A percentile compares a stretch with the other conserved stretches of the same genome.
Evolutionary conservation across 1,140 invertebrate genomes (phyloP).

Genomic region (Micrasema longulum): DNA sequence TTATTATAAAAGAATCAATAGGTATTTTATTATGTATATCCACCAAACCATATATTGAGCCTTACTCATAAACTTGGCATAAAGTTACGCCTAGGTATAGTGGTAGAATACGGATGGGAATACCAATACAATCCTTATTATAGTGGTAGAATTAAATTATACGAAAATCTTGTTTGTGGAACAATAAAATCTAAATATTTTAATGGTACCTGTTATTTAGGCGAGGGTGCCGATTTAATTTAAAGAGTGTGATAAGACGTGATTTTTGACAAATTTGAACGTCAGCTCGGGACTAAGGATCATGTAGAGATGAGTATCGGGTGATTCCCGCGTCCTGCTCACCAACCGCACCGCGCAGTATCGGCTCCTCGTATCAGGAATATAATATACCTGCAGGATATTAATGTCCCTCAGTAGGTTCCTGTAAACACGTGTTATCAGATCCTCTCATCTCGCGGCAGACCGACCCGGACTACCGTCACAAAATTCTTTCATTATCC

Average conservation of each 20-base stretch:
- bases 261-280: slow-evolving; percentile 43
- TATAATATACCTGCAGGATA: slow-evolving; percentile 52
- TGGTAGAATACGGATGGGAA: too few species aligned
- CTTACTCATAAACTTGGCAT: too few species aligned
- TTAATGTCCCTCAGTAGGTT: slow-evolving; percentile 52
- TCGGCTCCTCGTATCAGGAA: slow-evolving; percentile 42
- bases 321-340: slow-evolving; percentile 36
- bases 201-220: too few species aligned
- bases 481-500: too few species aligned
- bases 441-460: slow-evolving; percentile 42
- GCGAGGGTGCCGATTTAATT: slow-evolving; percentile 43
- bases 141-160: too few species aligned
- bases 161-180: too few species aligned
- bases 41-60: too few species aligned
- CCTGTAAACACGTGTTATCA: slow-evolving; percentile 54
- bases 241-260: slow-evolving; percentile 42
- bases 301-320: slow-evolving; percentile 42
- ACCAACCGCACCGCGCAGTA: slow-evolving; percentile 5
- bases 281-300: slow-evolving; percentile 38
- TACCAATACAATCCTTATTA: too few species aligned
- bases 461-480: neutral
- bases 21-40: too few species aligned
- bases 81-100: too few species aligned
- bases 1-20: too few species aligned
- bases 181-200: too few species aligned